Conservation (phyloP, 2,888 invertebrate species). For the Thymelicus acteon region DNA sequence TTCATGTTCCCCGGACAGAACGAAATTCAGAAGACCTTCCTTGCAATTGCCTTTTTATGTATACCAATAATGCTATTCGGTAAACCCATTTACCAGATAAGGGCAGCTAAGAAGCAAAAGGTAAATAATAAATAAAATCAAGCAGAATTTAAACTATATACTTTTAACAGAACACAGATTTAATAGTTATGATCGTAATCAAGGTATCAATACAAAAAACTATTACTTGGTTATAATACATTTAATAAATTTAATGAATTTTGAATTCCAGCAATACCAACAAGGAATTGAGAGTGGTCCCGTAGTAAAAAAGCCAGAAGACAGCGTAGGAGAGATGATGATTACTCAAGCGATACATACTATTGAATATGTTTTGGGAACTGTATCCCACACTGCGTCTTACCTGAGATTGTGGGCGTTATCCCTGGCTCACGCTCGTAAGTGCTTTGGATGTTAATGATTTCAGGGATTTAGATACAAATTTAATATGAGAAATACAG, state of each 20-base stretch:
- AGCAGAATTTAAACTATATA: no score
- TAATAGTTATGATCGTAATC: no score
- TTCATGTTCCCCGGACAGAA: slow-evolving; percentile 87
- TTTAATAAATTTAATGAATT: no score
- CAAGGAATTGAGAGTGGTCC: slow-evolving; percentile 70
- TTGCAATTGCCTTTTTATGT: slow-evolving; percentile 87
- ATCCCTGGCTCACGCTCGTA: slow-evolving; percentile 94
- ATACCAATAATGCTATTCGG: slow-evolving; percentile 92
- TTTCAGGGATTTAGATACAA: no score
- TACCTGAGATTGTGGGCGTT: slow-evolving; percentile 96
- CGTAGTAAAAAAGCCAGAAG: slow-evolving; percentile 63
- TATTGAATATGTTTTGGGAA: slow-evolving; percentile 95
- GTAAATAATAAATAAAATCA: slow-evolving; percentile 51
- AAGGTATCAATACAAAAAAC: no score
- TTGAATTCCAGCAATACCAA: slow-evolving; percentile 56
- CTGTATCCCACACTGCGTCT: slow-evolving; percentile 96
- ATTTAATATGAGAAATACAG: no score
- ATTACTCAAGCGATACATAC: slow-evolving; percentile 95
- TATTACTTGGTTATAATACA: no score
- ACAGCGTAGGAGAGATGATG: slow-evolving; percentile 89
- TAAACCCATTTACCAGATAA: slow-evolving; percentile 88
- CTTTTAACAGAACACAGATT: no score
- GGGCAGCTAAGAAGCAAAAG: slow-evolving; percentile 71
- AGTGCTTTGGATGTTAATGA: slow-evolving; percentile 62
- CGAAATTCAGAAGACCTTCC: slow-evolving; percentile 85